Evolutionary conservation across 2,113 vertebrate genomes (phyloP), one percentile per base, ranked within the genome.

Genomic region (Lepisosteus osseus): DNA sequence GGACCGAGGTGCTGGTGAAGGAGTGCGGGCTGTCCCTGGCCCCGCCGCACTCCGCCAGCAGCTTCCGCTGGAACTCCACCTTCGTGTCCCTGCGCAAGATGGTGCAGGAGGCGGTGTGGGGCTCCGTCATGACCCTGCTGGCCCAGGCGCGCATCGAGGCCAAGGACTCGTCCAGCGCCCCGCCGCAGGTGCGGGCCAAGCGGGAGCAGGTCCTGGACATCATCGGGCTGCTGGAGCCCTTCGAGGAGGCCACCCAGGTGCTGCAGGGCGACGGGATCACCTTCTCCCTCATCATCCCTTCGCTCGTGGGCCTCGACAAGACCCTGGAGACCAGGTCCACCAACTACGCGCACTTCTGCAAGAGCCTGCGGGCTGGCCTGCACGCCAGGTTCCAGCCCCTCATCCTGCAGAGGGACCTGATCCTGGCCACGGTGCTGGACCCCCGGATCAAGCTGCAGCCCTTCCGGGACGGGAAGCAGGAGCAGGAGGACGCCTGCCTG

Each of bases 381-480:
- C 76, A 72, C 41, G 69, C 79, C 71, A 77, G 83, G 71, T 88
- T 90, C 76, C 89, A 91, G 76, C 71, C 79, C 43, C 13, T 92
- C 61, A 74, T 92, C 41, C 77, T 82, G 43, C 85, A 89, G 69
- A 77, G 76, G 55, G 88, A 91, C 76, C 67, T 90, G n/a, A 78
- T 92, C 6, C 57, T 86, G 4, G 88, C 89, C 61, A 77, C 89
- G 0, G 80, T 91, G 15, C 80, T 92, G 0, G 89, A 92, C 66
- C 91, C 89, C 4, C 82, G 86, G 59, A 82, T 88, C 71, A 92
- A 92, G 79, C 78, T 92, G 11, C 82, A 91, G 82, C 85, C 86
- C 0, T 92, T 92, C 70, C 4, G 79, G 70, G 78, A 86, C 3
- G 51, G 43, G 15, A 78, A 78, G 56, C 54, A 43, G 54, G 77